phyloP scores from a whole-genome alignment of 2,888 invertebrate genomes.

The Molorchus minor region DNA sequence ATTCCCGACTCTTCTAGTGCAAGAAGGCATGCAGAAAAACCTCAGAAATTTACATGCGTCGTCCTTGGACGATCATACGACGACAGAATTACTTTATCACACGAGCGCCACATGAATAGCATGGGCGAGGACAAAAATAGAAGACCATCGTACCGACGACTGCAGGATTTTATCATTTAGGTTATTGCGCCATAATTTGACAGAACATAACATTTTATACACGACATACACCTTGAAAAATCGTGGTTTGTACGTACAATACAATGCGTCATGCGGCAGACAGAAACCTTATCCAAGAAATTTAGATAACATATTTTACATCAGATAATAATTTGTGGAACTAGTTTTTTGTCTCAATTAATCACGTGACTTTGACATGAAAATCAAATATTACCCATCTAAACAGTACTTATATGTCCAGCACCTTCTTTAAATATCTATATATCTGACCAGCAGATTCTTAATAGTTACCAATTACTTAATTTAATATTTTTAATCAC shows the following conservation, averaged over 20 bases:
- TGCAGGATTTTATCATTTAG: constrained; percentile 7
- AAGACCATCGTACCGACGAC: constrained; percentile 10
- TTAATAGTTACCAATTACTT: too few species aligned
- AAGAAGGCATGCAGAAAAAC: not conserved
- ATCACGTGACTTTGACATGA: too few species aligned
- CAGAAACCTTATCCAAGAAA: not conserved
- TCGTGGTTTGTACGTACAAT: not conserved
- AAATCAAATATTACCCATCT: too few species aligned
- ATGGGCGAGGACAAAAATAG: constrained; percentile 2
- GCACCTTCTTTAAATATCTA: too few species aligned
- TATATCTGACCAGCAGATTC: too few species aligned
- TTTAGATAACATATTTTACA: too few species aligned
- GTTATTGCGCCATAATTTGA: constrained; percentile 1
- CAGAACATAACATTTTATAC: not conserved
- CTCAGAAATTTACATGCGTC: constrained; percentile 8
- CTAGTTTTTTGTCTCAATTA: too few species aligned
- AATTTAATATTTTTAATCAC: too few species aligned
- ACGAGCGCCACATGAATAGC: not conserved
- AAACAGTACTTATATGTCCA: too few species aligned
- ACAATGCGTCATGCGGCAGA: not conserved
- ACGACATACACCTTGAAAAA: not conserved
- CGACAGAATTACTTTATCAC: constrained; percentile 7
- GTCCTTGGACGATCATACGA: constrained; percentile 6
- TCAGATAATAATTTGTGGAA: too few species aligned
- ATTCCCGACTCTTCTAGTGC: not conserved